Percentiles rank a stretch among this genome's conserved stretches.
These are phyloP conservation scores for Megalopta genalis DNA, from an alignment of 1,140 invertebrate species.

Conservation along the genomic window DNA sequence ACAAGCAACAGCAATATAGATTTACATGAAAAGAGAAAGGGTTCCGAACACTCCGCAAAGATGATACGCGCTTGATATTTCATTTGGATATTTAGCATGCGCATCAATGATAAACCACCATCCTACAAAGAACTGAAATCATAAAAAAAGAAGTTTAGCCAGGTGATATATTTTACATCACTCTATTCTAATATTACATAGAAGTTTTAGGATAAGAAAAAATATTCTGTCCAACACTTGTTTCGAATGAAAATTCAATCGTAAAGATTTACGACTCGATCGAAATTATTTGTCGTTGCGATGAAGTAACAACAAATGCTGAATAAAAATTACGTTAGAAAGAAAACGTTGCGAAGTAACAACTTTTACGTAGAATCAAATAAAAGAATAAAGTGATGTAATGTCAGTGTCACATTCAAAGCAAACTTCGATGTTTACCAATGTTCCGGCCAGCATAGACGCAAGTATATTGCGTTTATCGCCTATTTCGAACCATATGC, in stretches of 20 bases:
- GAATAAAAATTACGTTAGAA: constrained; percentile 20
- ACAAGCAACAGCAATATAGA: constrained; percentile 26
- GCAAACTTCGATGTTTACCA: constrained; percentile 83
- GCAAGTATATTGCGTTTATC: constrained; percentile 90
- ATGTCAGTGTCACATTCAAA: background rate
- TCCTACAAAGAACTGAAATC: constrained; percentile 93
- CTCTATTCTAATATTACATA: no score
- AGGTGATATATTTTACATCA: background rate
- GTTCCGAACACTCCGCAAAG: constrained; percentile 97
- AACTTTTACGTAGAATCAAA: background rate
- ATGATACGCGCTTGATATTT: constrained; percentile 90
- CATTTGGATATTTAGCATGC: constrained; percentile 87
- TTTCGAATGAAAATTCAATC: no score
- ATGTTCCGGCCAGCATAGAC: constrained; percentile 89
- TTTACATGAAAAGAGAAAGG: constrained; percentile 95
- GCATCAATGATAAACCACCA: constrained; percentile 99
- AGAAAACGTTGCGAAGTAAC: background rate
- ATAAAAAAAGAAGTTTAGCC: background rate
- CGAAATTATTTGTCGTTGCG: background rate
- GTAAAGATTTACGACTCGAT: no score
- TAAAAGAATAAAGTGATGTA: background rate
- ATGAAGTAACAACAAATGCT: background rate
- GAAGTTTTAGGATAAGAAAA: no score
- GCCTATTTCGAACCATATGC: constrained; percentile 84
- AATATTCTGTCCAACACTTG: no score